These are phyloP conservation scores for Tiliacea citrago DNA, from an alignment of 2,888 invertebrate genomes.

Conservation along the genomic window DNA sequence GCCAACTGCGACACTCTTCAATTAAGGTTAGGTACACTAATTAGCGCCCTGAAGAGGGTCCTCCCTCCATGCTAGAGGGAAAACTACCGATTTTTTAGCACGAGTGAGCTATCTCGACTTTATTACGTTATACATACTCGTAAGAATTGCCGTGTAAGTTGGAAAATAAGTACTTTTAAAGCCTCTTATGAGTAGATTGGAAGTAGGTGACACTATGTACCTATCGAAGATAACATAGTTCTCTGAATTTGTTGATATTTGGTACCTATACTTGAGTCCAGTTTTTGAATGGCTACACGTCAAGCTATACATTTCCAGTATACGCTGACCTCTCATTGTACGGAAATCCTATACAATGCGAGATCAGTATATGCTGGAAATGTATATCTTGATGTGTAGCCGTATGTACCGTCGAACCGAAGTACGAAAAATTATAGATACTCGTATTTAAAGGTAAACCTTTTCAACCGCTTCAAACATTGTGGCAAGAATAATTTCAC, in stretches of 20 bases:
- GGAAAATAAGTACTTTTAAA: not conserved
- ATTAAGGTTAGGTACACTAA: conserved; percentile 31
- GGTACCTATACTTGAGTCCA: too few species aligned
- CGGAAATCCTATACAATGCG: too few species aligned
- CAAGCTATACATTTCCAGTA: too few species aligned
- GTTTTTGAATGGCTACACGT: too few species aligned
- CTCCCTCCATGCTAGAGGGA: not conserved
- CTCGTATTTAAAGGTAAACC: not conserved
- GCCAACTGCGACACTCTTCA: conserved; percentile 17
- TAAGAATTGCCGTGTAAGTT: not conserved
- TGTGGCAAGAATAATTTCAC: not conserved
- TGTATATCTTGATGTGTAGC: too few species aligned
- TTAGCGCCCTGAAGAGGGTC: conserved; percentile 8
- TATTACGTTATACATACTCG: not conserved
- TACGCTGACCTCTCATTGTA: too few species aligned
- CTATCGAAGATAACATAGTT: too few species aligned
- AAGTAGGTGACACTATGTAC: too few species aligned
- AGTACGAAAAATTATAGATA: not conserved
- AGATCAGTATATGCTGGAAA: too few species aligned
- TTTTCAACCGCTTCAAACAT: not conserved
- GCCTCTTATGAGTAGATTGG: too few species aligned
- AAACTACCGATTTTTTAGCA: conserved; percentile 25
- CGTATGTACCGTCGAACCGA: too few species aligned
- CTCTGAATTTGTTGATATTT: too few species aligned
- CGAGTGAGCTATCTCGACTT: not conserved